A percentile compares a stretch with the other conserved stretches of the same genome.
Evolutionary conservation across 2,888 invertebrate genomes (phyloP).

Genomic region (Sesia apiformis): DNA sequence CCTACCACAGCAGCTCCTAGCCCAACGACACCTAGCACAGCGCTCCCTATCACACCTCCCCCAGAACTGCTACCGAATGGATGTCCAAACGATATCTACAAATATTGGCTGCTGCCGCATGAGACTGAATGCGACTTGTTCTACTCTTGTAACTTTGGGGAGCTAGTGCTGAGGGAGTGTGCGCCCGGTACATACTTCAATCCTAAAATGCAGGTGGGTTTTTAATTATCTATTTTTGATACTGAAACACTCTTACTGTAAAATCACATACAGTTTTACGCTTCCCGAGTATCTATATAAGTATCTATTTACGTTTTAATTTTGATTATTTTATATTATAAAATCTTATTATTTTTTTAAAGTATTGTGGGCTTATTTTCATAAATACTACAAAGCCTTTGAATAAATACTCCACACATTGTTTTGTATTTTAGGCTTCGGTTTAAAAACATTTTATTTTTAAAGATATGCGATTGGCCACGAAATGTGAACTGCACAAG

Average conservation of each 20-base stretch:
- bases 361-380: too few relatives aligned
- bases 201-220: slow-evolving; percentile 5
- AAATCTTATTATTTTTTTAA: too few relatives aligned
- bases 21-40: not conserved
- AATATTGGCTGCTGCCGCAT: slow-evolving; percentile 24
- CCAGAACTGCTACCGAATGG: not conserved
- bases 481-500: slow-evolving; percentile 11
- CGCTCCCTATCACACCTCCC: not conserved
- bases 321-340: too few relatives aligned
- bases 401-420: too few relatives aligned
- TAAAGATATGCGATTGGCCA: slow-evolving; percentile 23
- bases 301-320: too few relatives aligned
- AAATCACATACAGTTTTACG: too few relatives aligned
- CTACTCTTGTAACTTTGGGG: slow-evolving; percentile 30
- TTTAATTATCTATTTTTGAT: not conserved
- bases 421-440: too few relatives aligned
- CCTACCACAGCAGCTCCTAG: not conserved
- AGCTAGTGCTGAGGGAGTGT: slow-evolving; percentile 19
- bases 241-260: too few relatives aligned
- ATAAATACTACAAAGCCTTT: too few relatives aligned
- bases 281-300: too few relatives aligned
- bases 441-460: not conserved
- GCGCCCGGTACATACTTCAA: slow-evolving; percentile 12
- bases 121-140: slow-evolving; percentile 23
- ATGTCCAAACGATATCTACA: slow-evolving; percentile 18